Evolutionary conservation across 2,888 invertebrate species (phyloP).

Genomic region (Xylota segnis): DNA sequence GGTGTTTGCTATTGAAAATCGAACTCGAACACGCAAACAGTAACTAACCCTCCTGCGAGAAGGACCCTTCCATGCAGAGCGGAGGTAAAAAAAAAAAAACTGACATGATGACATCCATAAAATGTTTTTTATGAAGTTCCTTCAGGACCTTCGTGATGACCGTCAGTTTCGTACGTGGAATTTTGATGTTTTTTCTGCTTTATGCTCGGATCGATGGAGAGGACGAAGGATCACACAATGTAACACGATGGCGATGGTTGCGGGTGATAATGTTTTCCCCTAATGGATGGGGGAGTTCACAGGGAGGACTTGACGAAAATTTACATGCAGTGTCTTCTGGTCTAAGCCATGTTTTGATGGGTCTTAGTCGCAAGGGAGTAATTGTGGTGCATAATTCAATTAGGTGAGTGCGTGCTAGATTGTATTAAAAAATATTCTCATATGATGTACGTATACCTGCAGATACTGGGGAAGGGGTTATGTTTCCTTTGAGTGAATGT

Average conservation of each 20-base stretch:
- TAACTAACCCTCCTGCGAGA: constrained; percentile 50
- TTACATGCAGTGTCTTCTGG: constrained; percentile 56
- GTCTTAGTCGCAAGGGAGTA: constrained; percentile 66
- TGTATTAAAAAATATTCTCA: constrained; percentile 18
- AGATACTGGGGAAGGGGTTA: neutral
- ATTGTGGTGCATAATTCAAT: constrained; percentile 72
- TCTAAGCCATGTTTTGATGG: constrained; percentile 55
- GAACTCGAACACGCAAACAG: constrained; percentile 67
- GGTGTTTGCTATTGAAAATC: constrained; percentile 76
- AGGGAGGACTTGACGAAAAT: constrained; percentile 56
- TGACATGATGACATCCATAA: constrained; percentile 77
- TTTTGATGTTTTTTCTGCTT: constrained; percentile 59
- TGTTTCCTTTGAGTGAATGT: neutral
- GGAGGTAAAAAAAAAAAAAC: constrained; percentile 38
- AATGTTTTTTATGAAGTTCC: constrained; percentile 71
- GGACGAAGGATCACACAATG: constrained; percentile 60
- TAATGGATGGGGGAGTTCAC: constrained; percentile 57
- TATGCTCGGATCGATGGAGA: constrained; percentile 30
- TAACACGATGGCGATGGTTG: constrained; percentile 67
- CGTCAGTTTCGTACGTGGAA: constrained; percentile 65
- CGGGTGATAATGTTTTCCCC: constrained; percentile 70
- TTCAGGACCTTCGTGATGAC: constrained; percentile 74
- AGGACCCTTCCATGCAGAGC: constrained; percentile 33
- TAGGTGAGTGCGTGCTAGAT: constrained; percentile 66
- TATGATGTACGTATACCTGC: neutral